Conservation (phyloP, 2,888 invertebrate genomes). For the Pandemis corylana region DNA sequence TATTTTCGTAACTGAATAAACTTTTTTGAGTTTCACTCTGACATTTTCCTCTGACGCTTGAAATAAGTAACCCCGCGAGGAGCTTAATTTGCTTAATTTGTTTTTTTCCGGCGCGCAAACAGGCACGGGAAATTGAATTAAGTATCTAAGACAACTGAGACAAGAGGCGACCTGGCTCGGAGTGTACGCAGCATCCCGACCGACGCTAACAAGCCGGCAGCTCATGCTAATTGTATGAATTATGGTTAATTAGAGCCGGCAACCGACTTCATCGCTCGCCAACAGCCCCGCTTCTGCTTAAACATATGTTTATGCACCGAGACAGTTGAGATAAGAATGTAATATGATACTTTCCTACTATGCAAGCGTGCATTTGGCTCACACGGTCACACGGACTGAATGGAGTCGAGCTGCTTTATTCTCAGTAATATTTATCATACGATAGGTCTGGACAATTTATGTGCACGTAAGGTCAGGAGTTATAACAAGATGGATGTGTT, state of each 20-base stretch:
- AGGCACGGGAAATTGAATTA: neutral
- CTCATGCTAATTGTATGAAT: slow-evolving; percentile 13
- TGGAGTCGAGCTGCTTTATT: neutral
- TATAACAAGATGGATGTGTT: neutral
- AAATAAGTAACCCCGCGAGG: slow-evolving; percentile 1
- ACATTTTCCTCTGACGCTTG: neutral
- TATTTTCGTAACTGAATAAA: slow-evolving; percentile 10
- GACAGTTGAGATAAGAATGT: neutral
- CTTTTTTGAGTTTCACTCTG: neutral
- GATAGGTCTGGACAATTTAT: neutral
- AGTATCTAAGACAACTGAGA: neutral
- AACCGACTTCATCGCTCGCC: neutral
- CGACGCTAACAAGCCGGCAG: neutral
- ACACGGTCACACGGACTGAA: neutral
- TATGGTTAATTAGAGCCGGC: slow-evolving; percentile 4
- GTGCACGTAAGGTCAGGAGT: neutral
- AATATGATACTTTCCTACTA: neutral
- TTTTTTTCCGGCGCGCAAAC: slow-evolving; percentile 1
- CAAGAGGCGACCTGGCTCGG: neutral
- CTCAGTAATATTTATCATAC: neutral
- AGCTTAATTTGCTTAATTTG: slow-evolving; percentile 2
- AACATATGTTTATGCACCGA: neutral
- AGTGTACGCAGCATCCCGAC: neutral
- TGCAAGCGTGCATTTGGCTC: neutral
- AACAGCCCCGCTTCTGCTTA: neutral